Evolutionary conservation across 2,113 vertebrate genomes (phyloP).

Genomic region (Ariopsis seemanni): DNA sequence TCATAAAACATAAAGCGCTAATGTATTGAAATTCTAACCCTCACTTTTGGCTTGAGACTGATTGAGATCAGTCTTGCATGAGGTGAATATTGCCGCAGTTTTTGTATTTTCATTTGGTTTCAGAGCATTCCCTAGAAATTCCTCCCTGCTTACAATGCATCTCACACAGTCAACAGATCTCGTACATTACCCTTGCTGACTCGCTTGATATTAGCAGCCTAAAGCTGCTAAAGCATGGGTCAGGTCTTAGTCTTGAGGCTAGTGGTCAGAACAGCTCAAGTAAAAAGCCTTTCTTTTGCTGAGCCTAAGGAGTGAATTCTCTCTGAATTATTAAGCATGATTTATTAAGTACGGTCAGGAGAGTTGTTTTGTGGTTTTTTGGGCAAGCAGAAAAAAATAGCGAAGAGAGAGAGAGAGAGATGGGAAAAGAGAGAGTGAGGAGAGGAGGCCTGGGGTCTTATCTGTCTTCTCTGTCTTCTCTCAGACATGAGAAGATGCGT

Average conservation of each 20-base stretch:
- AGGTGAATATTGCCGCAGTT: background rate
- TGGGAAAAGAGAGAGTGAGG: background rate
- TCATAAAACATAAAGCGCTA: background rate
- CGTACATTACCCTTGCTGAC: background rate
- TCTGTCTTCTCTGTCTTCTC: background rate
- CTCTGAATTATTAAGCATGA: slow-evolving; percentile 28
- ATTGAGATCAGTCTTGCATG: background rate
- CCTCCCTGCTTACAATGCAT: background rate
- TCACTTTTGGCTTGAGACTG: background rate
- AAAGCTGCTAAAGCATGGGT: background rate
- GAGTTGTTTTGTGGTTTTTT: background rate
- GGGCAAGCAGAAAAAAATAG: background rate
- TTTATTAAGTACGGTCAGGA: slow-evolving; percentile 11
- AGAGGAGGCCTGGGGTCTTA: slow-evolving; percentile 38
- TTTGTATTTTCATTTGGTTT: background rate
- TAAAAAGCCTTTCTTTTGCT: background rate
- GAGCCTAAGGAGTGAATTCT: background rate
- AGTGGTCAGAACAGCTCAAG: slow-evolving; percentile 24
- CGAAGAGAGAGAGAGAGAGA: background rate
- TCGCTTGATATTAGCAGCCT: background rate
- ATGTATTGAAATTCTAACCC: background rate
- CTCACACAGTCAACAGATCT: background rate
- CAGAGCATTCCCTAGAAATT: background rate
- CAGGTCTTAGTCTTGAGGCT: slow-evolving; percentile 1
- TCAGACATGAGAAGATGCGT: slow-evolving; percentile 43